Conservation (phyloP, 2,113 vertebrate species). For the Cairina moschata region DNA sequence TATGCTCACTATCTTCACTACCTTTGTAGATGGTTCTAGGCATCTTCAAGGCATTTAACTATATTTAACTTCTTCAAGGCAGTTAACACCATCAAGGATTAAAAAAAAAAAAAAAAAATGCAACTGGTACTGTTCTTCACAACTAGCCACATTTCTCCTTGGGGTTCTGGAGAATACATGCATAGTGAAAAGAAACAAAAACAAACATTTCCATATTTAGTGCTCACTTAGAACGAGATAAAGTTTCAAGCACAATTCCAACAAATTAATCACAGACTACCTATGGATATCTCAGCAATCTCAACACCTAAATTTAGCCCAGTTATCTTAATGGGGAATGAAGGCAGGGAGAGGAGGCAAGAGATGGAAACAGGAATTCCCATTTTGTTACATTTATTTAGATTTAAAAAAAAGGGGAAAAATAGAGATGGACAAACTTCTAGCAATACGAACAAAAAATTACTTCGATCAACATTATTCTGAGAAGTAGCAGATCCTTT, state of each 20-base stretch:
- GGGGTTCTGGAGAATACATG: neutral
- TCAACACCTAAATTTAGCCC: neutral
- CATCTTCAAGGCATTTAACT: neutral
- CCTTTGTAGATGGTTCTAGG: neutral
- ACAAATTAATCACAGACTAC: neutral
- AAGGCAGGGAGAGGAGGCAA: neutral
- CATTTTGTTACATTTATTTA: neutral
- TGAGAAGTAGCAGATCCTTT: accelerated
- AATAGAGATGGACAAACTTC: neutral
- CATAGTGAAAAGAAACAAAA: accelerated
- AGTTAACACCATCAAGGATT: neutral
- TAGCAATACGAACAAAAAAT: neutral
- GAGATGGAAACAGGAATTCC: neutral
- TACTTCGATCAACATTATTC: neutral
- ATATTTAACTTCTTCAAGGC: neutral
- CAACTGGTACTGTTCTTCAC: neutral
- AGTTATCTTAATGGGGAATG: neutral
- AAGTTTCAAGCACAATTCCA: neutral
- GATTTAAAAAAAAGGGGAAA: neutral
- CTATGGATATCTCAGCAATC: neutral
- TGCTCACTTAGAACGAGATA: neutral
- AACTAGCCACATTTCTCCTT: neutral
- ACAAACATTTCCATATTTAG: neutral
- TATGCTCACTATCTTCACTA: neutral
- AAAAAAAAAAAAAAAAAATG: neutral